These are phyloP conservation scores for Melanchra persicariae DNA, from an alignment of 2,888 invertebrate genomes.

Conservation along the genomic window DNA sequence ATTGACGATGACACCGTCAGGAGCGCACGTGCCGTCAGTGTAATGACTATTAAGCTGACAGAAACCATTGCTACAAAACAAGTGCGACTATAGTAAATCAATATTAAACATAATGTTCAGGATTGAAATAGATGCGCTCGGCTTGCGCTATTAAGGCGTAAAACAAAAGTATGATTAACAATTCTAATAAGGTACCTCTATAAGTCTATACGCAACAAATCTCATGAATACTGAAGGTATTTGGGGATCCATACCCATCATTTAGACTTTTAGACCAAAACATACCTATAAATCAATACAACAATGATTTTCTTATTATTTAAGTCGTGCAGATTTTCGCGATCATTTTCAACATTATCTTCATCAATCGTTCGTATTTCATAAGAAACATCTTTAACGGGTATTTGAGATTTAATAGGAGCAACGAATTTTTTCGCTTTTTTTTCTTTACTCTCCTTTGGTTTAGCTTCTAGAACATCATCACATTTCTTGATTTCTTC, in stretches of 20 bases:
- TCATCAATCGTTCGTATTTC: conserved; percentile 69
- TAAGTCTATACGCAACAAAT: conserved; percentile 8
- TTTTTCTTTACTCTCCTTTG: conserved; percentile 64
- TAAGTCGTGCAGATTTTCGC: conserved; percentile 32
- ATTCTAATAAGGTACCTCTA: conserved; percentile 5
- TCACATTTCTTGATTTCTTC: conserved; percentile 2
- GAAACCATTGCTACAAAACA: conserved; percentile 80
- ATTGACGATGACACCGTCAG: conserved; percentile 78
- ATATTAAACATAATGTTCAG: not conserved
- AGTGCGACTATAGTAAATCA: conserved; percentile 7
- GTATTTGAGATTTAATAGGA: conserved; percentile 80
- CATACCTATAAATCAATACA: conserved; percentile 76
- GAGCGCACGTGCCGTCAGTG: conserved; percentile 75
- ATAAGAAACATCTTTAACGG: conserved; percentile 75
- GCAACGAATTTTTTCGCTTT: conserved; percentile 79
- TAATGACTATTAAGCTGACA: conserved; percentile 81
- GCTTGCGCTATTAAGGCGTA: not conserved
- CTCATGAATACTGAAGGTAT: conserved; percentile 16
- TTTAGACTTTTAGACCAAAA: not conserved
- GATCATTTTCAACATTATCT: conserved; percentile 53
- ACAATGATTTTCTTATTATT: conserved; percentile 64
- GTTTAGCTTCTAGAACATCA: conserved; percentile 9
- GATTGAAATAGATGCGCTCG: not conserved
- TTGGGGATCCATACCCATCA: not conserved
- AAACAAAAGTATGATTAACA: conserved; percentile 28